A percentile compares a stretch with the other conserved stretches of the same genome.
Conservation (phyloP, 1,140 invertebrate species). For the Halesus radiatus region DNA sequence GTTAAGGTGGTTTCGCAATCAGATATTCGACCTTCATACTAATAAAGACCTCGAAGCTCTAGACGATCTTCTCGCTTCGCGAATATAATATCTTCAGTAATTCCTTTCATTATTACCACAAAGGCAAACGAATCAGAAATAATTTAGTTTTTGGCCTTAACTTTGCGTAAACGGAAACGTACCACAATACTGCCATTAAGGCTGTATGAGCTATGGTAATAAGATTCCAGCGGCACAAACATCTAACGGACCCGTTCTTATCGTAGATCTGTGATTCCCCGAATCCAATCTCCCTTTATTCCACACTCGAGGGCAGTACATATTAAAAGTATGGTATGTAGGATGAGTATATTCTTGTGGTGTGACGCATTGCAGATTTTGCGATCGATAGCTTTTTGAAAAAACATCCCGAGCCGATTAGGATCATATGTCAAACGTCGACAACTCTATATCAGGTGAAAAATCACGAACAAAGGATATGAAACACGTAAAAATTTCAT, state of each 20-base stretch:
- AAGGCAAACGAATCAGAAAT: constrained; percentile 31
- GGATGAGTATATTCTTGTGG: not conserved
- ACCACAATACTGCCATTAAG: constrained; percentile 35
- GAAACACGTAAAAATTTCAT: not conserved
- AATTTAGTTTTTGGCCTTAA: constrained; percentile 32
- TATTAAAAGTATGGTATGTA: not conserved
- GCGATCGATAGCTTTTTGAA: constrained; percentile 45
- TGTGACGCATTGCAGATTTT: constrained; percentile 55
- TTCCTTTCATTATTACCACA: constrained; percentile 32
- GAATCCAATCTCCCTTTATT: constrained; percentile 31
- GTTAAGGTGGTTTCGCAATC: not conserved
- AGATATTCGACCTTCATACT: not conserved
- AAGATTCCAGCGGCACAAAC: constrained; percentile 24
- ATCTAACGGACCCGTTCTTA: not conserved
- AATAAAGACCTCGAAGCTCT: not conserved
- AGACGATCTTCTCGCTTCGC: not conserved
- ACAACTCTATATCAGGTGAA: constrained; percentile 15
- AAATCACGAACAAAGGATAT: constrained; percentile 25
- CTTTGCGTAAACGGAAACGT: constrained; percentile 21
- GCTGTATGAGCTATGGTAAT: constrained; percentile 35
- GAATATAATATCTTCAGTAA: constrained; percentile 13
- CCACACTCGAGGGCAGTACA: constrained; percentile 11
- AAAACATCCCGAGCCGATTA: constrained; percentile 3
- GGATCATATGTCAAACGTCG: constrained; percentile 20
- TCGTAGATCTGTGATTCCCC: constrained; percentile 26